phyloP scores from a whole-genome alignment of 1,140 invertebrate genomes.

The Chelonus insularis region DNA sequence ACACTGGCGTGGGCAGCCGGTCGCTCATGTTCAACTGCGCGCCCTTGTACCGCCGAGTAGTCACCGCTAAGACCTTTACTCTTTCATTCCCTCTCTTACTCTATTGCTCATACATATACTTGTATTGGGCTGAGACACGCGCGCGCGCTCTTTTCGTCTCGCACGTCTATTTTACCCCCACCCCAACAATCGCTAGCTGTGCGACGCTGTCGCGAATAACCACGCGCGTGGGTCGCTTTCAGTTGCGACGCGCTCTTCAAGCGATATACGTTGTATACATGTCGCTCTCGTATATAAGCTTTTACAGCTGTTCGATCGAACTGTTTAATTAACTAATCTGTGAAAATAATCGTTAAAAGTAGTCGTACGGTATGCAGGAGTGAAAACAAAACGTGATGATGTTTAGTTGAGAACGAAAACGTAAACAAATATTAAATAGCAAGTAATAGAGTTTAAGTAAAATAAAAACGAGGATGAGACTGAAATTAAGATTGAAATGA shows the following conservation, averaged over 20 bases:
- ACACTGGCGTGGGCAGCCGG: constrained; percentile 19
- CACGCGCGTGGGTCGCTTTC: constrained; percentile 46
- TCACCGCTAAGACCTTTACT: background rate
- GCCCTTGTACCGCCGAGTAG: background rate
- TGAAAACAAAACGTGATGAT: too few relatives aligned
- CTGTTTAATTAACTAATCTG: background rate
- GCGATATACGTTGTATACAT: constrained; percentile 42
- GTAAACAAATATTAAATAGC: too few relatives aligned
- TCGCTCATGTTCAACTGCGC: background rate
- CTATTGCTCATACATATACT: background rate
- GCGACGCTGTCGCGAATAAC: constrained; percentile 42
- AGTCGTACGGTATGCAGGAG: too few relatives aligned
- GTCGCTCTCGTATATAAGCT: background rate
- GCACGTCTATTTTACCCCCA: constrained; percentile 29
- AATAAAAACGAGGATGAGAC: too few relatives aligned
- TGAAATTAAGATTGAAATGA: too few relatives aligned
- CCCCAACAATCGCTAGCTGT: constrained; percentile 19
- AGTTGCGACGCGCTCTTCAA: constrained; percentile 61
- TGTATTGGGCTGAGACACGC: background rate
- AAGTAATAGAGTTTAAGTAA: too few relatives aligned
- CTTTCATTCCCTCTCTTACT: background rate
- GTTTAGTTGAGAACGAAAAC: too few relatives aligned
- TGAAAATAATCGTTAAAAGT: too few relatives aligned
- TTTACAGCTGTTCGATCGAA: background rate
- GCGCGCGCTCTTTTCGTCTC: constrained; percentile 26